phyloP scores from a whole-genome alignment of 2,113 vertebrate genomes.

The Phyllostomus hastatus region DNA sequence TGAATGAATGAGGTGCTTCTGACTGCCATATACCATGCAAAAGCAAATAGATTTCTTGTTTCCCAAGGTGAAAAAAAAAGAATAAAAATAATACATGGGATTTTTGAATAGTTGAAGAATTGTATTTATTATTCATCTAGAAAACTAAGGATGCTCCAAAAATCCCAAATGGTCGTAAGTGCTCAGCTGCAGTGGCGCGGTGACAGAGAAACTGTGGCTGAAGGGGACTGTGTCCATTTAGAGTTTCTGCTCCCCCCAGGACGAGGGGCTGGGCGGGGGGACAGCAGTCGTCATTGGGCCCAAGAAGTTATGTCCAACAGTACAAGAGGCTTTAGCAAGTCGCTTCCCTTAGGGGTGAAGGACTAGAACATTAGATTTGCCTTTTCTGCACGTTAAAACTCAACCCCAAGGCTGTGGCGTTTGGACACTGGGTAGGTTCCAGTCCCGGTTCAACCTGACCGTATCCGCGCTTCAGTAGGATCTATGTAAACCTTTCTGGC shows the following conservation, averaged over 20 bases:
- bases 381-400: not conserved
- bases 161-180: slow-evolving; percentile 59
- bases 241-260: too few species aligned
- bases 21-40: slow-evolving; percentile 63
- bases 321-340: not conserved
- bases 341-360: not conserved
- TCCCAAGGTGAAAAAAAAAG: slow-evolving; percentile 63
- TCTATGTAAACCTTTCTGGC: not conserved
- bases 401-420: not conserved
- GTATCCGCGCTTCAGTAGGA: not conserved
- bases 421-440: not conserved
- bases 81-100: slow-evolving; percentile 52
- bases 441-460: not conserved
- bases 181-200: slow-evolving; percentile 44
- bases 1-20: slow-evolving; percentile 74
- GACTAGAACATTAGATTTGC: not conserved
- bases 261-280: not conserved
- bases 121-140: slow-evolving; percentile 78
- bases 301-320: not conserved
- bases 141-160: slow-evolving; percentile 71
- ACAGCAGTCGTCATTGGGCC: not conserved
- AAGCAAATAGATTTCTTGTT: slow-evolving; percentile 79
- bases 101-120: slow-evolving; percentile 66
- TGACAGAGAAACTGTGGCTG: slow-evolving; percentile 34
- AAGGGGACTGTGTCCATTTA: slow-evolving; percentile 28